phyloP scores from a whole-genome alignment of 2,113 vertebrate species.

The Laticauda laticaudata region DNA sequence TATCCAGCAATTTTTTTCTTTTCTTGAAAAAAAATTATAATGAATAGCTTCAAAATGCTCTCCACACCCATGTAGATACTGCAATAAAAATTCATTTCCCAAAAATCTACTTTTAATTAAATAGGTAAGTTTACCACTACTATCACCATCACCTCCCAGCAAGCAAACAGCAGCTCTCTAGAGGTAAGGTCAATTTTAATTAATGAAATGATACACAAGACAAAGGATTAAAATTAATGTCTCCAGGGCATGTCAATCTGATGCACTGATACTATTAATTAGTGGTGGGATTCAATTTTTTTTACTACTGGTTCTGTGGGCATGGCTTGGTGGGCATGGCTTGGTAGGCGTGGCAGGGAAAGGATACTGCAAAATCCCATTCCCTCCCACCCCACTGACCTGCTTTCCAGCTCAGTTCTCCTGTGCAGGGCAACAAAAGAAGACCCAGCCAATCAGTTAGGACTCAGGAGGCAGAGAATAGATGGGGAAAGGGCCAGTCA shows the following conservation, averaged over 20 bases:
- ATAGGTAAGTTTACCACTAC: neutral
- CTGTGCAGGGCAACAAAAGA: no score
- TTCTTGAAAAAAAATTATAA: neutral
- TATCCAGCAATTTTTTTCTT: neutral
- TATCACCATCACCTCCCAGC: neutral
- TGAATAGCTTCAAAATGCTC: neutral
- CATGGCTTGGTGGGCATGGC: no score
- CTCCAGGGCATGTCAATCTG: neutral
- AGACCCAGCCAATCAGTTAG: no score
- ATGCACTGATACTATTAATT: neutral
- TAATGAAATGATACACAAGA: neutral
- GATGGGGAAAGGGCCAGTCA: no score
- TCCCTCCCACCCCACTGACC: no score
- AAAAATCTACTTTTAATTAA: neutral
- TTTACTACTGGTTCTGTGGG: no score
- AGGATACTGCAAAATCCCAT: no score
- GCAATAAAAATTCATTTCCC: neutral
- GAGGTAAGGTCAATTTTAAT: neutral
- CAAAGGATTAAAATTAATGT: neutral
- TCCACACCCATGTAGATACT: neutral
- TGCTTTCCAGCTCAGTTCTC: no score
- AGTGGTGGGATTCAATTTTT: no score
- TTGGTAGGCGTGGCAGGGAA: no score
- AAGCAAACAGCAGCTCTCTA: neutral
- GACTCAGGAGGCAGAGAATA: no score